A percentile compares a stretch with the other conserved stretches of the same genome.
These are phyloP conservation scores for Xenopus laevis DNA, from an alignment of 2,113 vertebrate species.

Conservation along the genomic window DNA sequence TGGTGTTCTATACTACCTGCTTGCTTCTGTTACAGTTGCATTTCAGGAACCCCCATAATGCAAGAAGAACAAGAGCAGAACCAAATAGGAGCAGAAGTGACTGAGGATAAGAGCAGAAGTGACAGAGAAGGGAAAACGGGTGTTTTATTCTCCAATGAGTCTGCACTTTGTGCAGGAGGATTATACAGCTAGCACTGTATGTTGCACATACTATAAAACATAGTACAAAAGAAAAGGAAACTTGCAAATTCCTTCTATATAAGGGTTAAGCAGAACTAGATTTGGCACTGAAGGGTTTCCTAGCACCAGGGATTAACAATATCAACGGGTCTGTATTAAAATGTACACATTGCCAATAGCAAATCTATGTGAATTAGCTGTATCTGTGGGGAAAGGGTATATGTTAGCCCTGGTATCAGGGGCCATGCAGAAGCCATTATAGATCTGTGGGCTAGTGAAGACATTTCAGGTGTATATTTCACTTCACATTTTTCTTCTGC, in stretches of 20 bases:
- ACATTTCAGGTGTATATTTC: background rate
- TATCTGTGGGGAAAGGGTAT: background rate
- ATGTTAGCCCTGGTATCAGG: background rate
- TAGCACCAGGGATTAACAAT: background rate
- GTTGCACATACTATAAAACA: conserved; percentile 5
- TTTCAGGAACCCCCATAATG: no score
- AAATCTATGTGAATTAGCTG: background rate
- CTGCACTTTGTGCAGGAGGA: conserved; percentile 1
- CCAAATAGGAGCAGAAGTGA: no score
- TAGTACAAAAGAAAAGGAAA: background rate
- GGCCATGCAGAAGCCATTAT: background rate
- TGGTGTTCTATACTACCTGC: no score
- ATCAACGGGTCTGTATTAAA: background rate
- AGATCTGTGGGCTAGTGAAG: background rate
- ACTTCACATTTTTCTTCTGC: background rate
- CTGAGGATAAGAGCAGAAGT: no score
- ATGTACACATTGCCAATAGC: background rate
- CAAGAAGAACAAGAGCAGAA: no score
- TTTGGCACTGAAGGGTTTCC: background rate
- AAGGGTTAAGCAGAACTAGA: background rate
- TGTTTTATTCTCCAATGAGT: background rate
- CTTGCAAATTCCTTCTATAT: background rate
- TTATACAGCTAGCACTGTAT: background rate
- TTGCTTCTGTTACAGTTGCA: no score
- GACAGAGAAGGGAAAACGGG: no score